Base-by-base conservation (phyloP, 2,113 vertebrate genomes). In the Callipepla squamata region DNA sequence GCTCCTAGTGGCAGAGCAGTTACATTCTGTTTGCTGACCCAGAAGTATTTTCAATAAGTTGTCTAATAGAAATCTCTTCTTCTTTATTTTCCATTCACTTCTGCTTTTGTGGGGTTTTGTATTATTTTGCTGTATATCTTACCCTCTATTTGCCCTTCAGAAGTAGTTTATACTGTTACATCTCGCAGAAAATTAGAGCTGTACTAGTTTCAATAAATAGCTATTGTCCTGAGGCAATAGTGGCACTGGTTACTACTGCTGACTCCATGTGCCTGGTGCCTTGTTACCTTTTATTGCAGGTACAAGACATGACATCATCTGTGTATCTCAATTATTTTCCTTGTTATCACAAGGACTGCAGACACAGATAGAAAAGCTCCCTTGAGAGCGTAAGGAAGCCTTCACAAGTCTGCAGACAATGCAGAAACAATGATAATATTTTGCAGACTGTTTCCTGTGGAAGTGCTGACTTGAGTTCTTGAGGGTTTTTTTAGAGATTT, bases 111-210 rank as follows among this genome's bases (percentile, higher is more conserved):
- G 36, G 38, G 32, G 50, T 70, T 78, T 67, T 8, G 13, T 40
- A 5, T 70, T 50, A 61, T 13, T 47, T 25, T 92, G 16, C 9
- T 13, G 0, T 59, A 2, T 59, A 45, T 90, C 61, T 74, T 21
- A 32, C 13, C 70, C 9, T 79, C 22, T 66, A 19, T 80, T 77
- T 87, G 22, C 8, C 8, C 40, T 75, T 91, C 15, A 66, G 44
- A 63, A 62, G 25, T 25, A 63, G 4, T 84, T 81, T 85, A 30
- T 86, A 84, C 50, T 73, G 6, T 63, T 67, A 32, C 4, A 48
- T 13, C 11, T 58, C 1, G 1, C 48, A 18, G 0, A 1, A 74
- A 73, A 23, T 22, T 48, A 44, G 11, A 1, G 9, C 0, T 0
- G 14, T 69, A 30, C 12, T 59, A 15, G 2, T 79, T 75, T 89